Evolutionary conservation across 1,140 invertebrate genomes (phyloP), one percentile per base, ranked within the genome.

Genomic region (Eriosoma lanigerum): DNA sequence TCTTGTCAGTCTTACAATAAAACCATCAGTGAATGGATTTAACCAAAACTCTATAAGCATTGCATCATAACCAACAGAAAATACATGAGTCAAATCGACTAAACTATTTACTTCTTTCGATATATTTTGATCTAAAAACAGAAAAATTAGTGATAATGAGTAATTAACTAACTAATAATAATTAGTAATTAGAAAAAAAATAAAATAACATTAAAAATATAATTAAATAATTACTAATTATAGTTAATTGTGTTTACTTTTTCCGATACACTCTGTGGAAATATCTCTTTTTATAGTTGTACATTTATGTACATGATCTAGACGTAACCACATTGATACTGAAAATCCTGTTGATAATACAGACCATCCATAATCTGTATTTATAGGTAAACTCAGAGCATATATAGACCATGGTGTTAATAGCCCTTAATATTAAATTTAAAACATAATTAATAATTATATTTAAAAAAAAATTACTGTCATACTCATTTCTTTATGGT

Each of bases 341-440:
- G 90, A 89, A 83, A 89, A 91, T 12, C 91, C 90, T 24, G 89
- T 87, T 52, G 88, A 83, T 89, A 90, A 91, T 54, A 90, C 86
- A 24, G 88, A 87, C 90, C 87, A 90, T 73, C 85, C 86, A 78
- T 87, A 83, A 84, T 87, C 87, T 19, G 85, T 86, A 72, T 88
- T 89, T 82, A 88, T 84, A 21, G 85, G 89, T 83, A 88, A 73
- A 81, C 85, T 89, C 29, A 84, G 84, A 76, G 88, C 88, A 75
- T 87, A 86, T 1, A 86, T 84, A 3, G 88, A 87, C 88, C 88
- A 89, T 1, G 87, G 87, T 72, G 87, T 88, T 50, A 80, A 48
- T 1, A 83, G 15, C 21, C 78, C 82, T 83, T 66, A 60, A 81
- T 64, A 62, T n/a, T 44, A 54, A 44, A 58, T 66, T 54, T 32